Conservation (phyloP, 2,888 invertebrate species). For the Andricus quercusramuli region DNA sequence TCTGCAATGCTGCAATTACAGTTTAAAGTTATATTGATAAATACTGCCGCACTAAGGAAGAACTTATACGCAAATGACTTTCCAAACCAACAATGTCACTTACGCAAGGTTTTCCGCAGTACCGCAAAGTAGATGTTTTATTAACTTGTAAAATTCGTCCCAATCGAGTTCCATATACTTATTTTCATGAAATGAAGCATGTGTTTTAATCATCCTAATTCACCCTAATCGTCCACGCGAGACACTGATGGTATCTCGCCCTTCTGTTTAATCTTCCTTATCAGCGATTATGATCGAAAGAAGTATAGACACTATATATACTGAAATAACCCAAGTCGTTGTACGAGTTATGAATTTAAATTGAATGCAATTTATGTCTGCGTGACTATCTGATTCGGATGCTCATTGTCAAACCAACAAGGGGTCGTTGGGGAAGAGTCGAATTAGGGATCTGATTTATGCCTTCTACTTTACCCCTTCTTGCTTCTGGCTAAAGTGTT, state of each 20-base stretch:
- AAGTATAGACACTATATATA: background rate
- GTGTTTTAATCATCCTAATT: slow-evolving; percentile 36
- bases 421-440: slow-evolving; percentile 1
- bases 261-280: slow-evolving; percentile 35
- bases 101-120: too few species aligned
- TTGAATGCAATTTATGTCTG: slow-evolving; percentile 47
- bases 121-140: background rate
- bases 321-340: background rate
- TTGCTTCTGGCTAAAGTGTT: background rate
- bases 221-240: slow-evolving; percentile 19
- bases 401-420: slow-evolving; percentile 18
- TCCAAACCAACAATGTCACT: too few species aligned
- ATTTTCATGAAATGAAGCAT: background rate
- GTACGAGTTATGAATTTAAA: slow-evolving; percentile 40
- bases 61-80: too few species aligned
- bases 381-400: slow-evolving; percentile 46
- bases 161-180: background rate
- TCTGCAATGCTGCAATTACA: background rate
- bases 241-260: slow-evolving; percentile 24
- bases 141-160: background rate
- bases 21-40: background rate
- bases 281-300: slow-evolving; percentile 19
- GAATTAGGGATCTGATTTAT: slow-evolving; percentile 6
- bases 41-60: too few species aligned
- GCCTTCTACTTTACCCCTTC: background rate